Evolutionary conservation across 2,888 invertebrate genomes (phyloP), one percentile per base, ranked within the genome.

Genomic region (Vannuccia rotundouncinata): DNA sequence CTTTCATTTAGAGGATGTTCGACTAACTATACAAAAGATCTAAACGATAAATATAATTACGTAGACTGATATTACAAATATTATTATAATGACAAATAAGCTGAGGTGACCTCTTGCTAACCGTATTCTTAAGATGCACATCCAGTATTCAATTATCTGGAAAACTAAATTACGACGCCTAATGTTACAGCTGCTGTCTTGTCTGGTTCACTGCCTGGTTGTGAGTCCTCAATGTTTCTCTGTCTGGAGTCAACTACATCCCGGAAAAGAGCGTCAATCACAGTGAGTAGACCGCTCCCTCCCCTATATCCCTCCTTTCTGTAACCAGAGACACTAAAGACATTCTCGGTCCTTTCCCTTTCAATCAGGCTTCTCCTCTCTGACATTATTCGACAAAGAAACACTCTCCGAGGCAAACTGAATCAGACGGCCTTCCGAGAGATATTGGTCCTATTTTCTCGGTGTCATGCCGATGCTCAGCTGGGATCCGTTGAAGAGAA

Each of bases 141-240:
- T n/a, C n/a, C n/a, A n/a, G n/a, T n/a, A n/a, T n/a, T n/a, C n/a
- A n/a, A n/a, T n/a, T n/a, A n/a, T n/a, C n/a, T n/a, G n/a, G n/a
- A n/a, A n/a, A n/a, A n/a, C n/a, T n/a, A n/a, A n/a, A n/a, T n/a
- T n/a, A n/a, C n/a, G n/a, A n/a, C n/a, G n/a, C n/a, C n/a, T n/a
- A n/a, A n/a, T n/a, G n/a, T n/a, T 75, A 2, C 75, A 75, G 75
- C 75, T 75, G 10, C 75, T 29, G 28, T 31, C 31, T 22, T 75
- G 75, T 22, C 31, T 75, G 29, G 29, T 29, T 17, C 75, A 75
- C 5, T 75, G 75, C 29, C 28, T 75, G 13, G 5, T 75, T 2
- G 28, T 2, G 30, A 31, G 30, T 13, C 75, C 75, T 2, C 75
- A 75, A 29, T 75, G 75, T 29, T 75, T 75, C 22, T 2, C 31